A percentile compares a stretch with the other conserved stretches of the same genome.
Evolutionary conservation across 92 coral and sea anemone species (phyloP).

Genomic region (Ricordea florida): DNA sequence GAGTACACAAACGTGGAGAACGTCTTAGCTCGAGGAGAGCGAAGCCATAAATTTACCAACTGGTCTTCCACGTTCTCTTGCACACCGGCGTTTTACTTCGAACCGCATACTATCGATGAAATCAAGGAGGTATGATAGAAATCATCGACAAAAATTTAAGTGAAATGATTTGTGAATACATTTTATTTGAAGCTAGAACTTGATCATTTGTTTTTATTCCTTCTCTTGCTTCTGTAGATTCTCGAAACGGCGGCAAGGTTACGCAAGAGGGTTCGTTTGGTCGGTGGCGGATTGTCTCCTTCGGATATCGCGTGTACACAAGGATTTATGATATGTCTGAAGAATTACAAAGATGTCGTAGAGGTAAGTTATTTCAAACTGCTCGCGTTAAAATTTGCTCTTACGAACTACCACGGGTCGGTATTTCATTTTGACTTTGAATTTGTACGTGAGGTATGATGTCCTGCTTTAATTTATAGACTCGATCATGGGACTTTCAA

Average conservation of each 20-base stretch:
- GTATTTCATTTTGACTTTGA: no score
- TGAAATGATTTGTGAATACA: no score
- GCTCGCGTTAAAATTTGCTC: no score
- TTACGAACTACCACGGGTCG: no score
- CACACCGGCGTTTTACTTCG: constrained; percentile 83
- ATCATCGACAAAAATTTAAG: no score
- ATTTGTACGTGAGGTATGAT: no score
- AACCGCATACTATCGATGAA: constrained; percentile 76
- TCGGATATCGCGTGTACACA: constrained; percentile 88
- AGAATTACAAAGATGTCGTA: constrained; percentile 64
- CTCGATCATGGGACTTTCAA: no score
- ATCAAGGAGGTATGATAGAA: constrained; percentile 62
- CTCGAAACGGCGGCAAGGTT: constrained; percentile 55
- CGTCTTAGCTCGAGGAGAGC: constrained; percentile 62
- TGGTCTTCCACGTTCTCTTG: constrained; percentile 91
- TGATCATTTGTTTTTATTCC: not conserved
- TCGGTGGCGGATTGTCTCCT: constrained; percentile 86
- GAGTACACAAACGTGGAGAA: no score
- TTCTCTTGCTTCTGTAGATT: constrained; percentile 46
- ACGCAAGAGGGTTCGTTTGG: constrained; percentile 73
- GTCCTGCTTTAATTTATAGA: no score
- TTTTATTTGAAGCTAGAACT: no score
- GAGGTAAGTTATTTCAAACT: no score
- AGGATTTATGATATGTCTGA: constrained; percentile 77
- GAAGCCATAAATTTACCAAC: constrained; percentile 68